Base-by-base conservation (phyloP, 2,797 vertebrate genomes). In the Gymnothorax reevesii region DNA sequence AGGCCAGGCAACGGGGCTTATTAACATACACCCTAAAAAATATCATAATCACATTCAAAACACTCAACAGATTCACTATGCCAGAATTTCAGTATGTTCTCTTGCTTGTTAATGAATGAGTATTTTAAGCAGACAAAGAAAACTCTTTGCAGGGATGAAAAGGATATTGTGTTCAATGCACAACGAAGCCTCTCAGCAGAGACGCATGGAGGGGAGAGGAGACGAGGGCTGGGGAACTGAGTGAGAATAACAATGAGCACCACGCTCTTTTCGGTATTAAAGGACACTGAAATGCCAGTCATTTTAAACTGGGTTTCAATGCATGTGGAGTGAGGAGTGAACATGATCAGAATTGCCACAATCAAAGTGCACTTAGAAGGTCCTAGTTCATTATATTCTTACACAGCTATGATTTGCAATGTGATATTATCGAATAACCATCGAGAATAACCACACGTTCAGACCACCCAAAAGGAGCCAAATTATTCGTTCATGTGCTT, bases 61-160 rank as follows among this genome's bases (percentile, higher is more conserved):
- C 60, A 54, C 49, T 20, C 15, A 57, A 60, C 25, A 33, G 17
- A 7, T n/a, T 66, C 64, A 25, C 64, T 7, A 66, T n/a, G 25
- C 64, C 7, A 80, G 77, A 25, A 13, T 22, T 83, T 59, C 25
- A 62, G 8, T 25, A 83, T 42, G 13, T 17, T 62, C 25, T 2
- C 82, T 59, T 62, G 25, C 17, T 52, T 15, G 22, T 52, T 7
- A 22, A 42, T n/a, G 64, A 83, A 64, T 52, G 27, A 20, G 27
- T 64, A 54, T 84, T 84, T 84, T 9, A 17, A 52, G 83, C 3
- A 64, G 60, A 84, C 42, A 52, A 84, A 84, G 60, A 17, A 33
- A 12, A 7, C 55, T 62, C 54, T 84, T 60, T 66, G 52, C 7
- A 6, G 42, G 2, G 20, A 66, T 52, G 57, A 84, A 52, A 84